phyloP scores from a whole-genome alignment of 1,140 invertebrate species.

The Drosophila ohnishii region DNA sequence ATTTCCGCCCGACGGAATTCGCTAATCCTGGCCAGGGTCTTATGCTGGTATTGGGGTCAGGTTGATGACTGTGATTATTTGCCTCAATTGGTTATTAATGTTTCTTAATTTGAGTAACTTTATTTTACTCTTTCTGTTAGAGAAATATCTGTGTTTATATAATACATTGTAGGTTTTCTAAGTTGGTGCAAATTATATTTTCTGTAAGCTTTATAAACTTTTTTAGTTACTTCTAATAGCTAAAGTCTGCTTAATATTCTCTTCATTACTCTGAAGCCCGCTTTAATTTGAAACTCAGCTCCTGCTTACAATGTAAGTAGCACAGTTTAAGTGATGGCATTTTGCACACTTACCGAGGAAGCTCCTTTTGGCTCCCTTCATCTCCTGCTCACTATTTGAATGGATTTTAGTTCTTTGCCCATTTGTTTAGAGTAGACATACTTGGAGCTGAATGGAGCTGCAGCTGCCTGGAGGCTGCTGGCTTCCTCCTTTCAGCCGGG shows the following conservation, averaged over 20 bases:
- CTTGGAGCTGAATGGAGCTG: constrained; percentile 33
- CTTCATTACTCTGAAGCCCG: not conserved
- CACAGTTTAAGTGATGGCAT: constrained; percentile 36
- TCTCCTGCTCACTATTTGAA: constrained; percentile 31
- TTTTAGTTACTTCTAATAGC: no score
- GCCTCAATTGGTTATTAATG: constrained; percentile 1
- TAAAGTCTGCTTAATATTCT: constrained; percentile 3
- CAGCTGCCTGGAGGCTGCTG: constrained; percentile 26
- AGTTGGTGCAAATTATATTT: not conserved
- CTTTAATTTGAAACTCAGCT: constrained; percentile 7
- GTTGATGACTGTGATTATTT: not conserved
- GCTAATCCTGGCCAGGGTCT: constrained; percentile 17
- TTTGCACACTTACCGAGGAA: constrained; percentile 10
- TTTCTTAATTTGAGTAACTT: not conserved
- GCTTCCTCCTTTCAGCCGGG: constrained; percentile 34
- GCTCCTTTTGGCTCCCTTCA: constrained; percentile 4
- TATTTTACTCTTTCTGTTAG: not conserved
- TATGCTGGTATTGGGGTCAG: not conserved
- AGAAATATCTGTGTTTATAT: not conserved
- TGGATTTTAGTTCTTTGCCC: constrained; percentile 34
- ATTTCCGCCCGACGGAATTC: constrained; percentile 13
- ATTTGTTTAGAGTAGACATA: constrained; percentile 34
- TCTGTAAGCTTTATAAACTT: not conserved
- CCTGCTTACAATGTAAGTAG: constrained; percentile 7
- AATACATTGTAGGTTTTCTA: not conserved